These are phyloP conservation scores for Heliothis peltigera DNA, from an alignment of 2,888 invertebrate genomes.

Conservation along the genomic window DNA sequence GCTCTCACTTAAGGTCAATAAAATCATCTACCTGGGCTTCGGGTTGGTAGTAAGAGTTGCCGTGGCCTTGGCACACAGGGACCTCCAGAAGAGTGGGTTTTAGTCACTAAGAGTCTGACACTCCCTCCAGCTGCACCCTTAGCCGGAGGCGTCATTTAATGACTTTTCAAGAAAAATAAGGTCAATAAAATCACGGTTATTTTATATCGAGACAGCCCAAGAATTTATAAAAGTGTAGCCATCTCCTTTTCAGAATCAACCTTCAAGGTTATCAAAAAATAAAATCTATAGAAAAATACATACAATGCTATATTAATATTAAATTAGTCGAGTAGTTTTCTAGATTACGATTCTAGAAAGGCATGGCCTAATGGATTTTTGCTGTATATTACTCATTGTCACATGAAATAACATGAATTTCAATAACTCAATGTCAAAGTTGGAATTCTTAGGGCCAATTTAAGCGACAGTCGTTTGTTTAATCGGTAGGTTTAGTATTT, in stretches of 20 bases:
- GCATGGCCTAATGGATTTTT: constrained; percentile 19
- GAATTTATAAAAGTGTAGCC: too few relatives aligned
- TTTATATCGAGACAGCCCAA: not conserved
- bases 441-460: not conserved
- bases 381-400: not conserved
- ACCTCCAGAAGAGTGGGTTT: too few relatives aligned
- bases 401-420: not conserved
- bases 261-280: constrained; percentile 14
- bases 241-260: not conserved
- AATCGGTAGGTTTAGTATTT: too few relatives aligned
- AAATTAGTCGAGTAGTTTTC: constrained; percentile 18
- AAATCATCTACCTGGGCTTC: too few relatives aligned
- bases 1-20: not conserved
- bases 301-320: constrained; percentile 11
- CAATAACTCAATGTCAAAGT: not conserved
- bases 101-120: too few relatives aligned
- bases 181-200: not conserved
- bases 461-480: too few relatives aligned
- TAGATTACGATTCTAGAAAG: constrained; percentile 15
- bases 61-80: too few relatives aligned
- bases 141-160: too few relatives aligned
- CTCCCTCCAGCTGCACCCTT: too few relatives aligned
- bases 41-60: too few relatives aligned
- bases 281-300: constrained; percentile 19
- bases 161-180: too few relatives aligned